These are phyloP conservation scores for Hirtodrosophila cameraria DNA, from an alignment of 2,888 invertebrate genomes.

Conservation along the genomic window DNA sequence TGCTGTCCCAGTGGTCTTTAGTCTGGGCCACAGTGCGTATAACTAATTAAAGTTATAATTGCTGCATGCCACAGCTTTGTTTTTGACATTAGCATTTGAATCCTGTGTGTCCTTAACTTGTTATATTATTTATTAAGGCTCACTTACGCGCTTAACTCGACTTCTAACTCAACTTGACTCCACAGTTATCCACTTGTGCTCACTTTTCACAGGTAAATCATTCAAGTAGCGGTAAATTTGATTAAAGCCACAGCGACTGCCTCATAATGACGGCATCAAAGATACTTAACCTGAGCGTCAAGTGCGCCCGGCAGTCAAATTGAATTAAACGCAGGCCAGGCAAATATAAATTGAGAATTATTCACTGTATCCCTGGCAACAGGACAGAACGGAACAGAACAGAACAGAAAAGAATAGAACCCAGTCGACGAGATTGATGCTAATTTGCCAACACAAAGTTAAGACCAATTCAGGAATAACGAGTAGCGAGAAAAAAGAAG, in stretches of 20 bases:
- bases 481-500: too few relatives aligned
- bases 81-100: slow-evolving; percentile 20
- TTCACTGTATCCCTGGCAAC: slow-evolving; percentile 16
- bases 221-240: slow-evolving; percentile 31
- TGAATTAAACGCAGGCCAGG: slow-evolving; percentile 22
- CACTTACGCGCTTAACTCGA: neutral
- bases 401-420: too few relatives aligned
- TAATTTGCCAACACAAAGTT: too few relatives aligned
- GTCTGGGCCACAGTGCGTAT: slow-evolving; percentile 50
- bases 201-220: slow-evolving; percentile 4
- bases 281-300: slow-evolving; percentile 12
- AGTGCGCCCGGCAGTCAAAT: slow-evolving; percentile 25
- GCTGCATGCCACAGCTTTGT: slow-evolving; percentile 34
- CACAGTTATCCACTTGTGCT: neutral
- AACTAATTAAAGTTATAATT: slow-evolving; percentile 61
- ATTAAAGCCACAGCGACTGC: slow-evolving; percentile 20
- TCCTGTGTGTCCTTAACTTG: neutral
- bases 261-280: slow-evolving; percentile 12
- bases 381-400: too few relatives aligned
- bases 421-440: neutral
- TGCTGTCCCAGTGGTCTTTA: slow-evolving; percentile 43
- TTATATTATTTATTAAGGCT: neutral
- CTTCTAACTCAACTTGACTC: too few relatives aligned
- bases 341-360: neutral
- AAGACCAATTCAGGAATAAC: too few relatives aligned